Percentiles rank a stretch among this genome's conserved stretches.
Evolutionary conservation across 2,113 vertebrate species (phyloP).

Genomic region (Trogon melanurus): DNA sequence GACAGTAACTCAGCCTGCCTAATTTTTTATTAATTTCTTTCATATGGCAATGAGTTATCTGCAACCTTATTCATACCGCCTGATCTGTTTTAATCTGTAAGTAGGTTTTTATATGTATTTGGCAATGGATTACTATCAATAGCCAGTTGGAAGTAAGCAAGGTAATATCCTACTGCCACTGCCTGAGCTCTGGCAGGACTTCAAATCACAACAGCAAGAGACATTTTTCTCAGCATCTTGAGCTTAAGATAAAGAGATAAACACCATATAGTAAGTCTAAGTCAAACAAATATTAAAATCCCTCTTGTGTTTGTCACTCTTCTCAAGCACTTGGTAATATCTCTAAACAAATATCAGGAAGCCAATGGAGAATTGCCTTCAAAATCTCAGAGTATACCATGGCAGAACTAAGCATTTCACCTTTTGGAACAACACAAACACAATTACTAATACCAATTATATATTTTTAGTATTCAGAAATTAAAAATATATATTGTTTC

Average conservation of each 20-base stretch:
- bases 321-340: conserved; percentile 58
- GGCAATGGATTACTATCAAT: not conserved
- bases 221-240: not conserved
- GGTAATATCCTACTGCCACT: not conserved
- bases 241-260: conserved; percentile 42
- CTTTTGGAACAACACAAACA: not conserved
- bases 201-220: not conserved
- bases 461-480: not conserved
- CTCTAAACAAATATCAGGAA: conserved; percentile 73
- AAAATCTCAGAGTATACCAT: not conserved
- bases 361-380: conserved; percentile 52
- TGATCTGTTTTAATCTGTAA: not conserved
- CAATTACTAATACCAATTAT: not conserved
- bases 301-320: conserved; percentile 47
- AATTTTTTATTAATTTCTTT: not conserved
- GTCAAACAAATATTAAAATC: conserved; percentile 60
- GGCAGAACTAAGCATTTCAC: conserved; percentile 42
- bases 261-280: conserved; percentile 43
- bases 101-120: not conserved
- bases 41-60: not conserved
- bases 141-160: not conserved
- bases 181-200: not conserved
- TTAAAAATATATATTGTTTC: not conserved
- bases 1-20: not conserved
- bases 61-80: not conserved